These are phyloP conservation scores for Cremastobaeus sp. DNA, from an alignment of 2,888 invertebrate genomes.

Conservation along the genomic window DNA sequence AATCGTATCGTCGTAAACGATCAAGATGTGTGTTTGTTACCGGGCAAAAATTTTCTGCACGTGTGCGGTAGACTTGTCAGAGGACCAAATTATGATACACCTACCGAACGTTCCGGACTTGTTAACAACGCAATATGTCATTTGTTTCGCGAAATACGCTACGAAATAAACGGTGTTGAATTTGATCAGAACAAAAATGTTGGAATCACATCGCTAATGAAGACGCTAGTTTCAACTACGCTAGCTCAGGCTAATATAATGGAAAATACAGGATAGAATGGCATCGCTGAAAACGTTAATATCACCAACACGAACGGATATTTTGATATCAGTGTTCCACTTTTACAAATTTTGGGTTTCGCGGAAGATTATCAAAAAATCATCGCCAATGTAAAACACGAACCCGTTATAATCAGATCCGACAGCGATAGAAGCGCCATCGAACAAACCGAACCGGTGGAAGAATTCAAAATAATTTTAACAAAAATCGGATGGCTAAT, in stretches of 20 bases:
- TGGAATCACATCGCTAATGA: too few species aligned
- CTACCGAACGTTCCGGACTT: conserved; percentile 16
- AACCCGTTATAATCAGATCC: conserved; percentile 3
- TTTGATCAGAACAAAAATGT: too few species aligned
- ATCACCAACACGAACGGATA: conserved; percentile 57
- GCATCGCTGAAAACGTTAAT: conserved; percentile 19
- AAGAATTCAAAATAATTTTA: conserved; percentile 7
- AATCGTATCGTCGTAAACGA: conserved; percentile 38
- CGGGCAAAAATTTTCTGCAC: too few species aligned
- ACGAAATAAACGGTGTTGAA: too few species aligned
- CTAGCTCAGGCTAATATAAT: too few species aligned
- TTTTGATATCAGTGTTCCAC: conserved; percentile 69
- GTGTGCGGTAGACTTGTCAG: conserved; percentile 27
- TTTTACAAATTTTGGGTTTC: too few species aligned
- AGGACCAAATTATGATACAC: conserved; percentile 7
- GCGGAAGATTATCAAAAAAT: conserved; percentile 6
- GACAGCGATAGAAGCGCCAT: conserved; percentile 16
- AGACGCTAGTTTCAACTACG: conserved; percentile 51
- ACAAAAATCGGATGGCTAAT: conserved; percentile 11
- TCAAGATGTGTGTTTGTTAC: conserved; percentile 3
- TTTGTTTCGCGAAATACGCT: too few species aligned
- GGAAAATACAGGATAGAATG: conserved; percentile 67
- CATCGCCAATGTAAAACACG: conserved; percentile 10
- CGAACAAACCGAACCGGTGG: neutral
- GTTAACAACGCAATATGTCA: too few species aligned